These are phyloP conservation scores for Xylocopa sonorina DNA, from an alignment of 1,140 invertebrate genomes.

Conservation along the genomic window DNA sequence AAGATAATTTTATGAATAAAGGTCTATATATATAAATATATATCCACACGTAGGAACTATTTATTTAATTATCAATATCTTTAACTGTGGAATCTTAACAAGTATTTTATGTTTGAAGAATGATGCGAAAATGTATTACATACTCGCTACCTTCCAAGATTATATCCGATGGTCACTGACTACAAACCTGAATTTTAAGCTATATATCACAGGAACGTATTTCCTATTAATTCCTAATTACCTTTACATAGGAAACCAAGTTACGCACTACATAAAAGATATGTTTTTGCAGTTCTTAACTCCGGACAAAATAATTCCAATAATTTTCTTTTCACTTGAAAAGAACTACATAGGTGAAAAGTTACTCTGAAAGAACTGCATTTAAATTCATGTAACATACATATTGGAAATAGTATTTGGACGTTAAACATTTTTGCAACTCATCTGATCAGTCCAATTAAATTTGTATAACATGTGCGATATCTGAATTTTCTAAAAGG, in stretches of 20 bases:
- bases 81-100: background rate
- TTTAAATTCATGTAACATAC: background rate
- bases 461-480: background rate
- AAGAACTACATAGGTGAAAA: no score
- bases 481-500: no score
- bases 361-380: background rate
- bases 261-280: background rate
- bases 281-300: background rate
- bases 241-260: background rate
- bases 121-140: slow-evolving; percentile 18
- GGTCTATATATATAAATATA: slow-evolving; percentile 51
- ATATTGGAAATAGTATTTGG: background rate
- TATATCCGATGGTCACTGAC: background rate
- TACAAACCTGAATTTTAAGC: background rate
- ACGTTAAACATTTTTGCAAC: background rate
- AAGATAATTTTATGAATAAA: slow-evolving; percentile 69
- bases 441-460: background rate
- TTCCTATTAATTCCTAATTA: background rate
- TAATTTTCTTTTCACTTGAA: no score
- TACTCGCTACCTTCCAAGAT: slow-evolving; percentile 7
- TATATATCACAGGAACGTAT: background rate
- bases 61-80: slow-evolving; percentile 27
- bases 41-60: slow-evolving; percentile 10
- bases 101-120: background rate
- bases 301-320: background rate